Conservation (phyloP, 2,113 vertebrate species). For the Anseranas semipalmata region DNA sequence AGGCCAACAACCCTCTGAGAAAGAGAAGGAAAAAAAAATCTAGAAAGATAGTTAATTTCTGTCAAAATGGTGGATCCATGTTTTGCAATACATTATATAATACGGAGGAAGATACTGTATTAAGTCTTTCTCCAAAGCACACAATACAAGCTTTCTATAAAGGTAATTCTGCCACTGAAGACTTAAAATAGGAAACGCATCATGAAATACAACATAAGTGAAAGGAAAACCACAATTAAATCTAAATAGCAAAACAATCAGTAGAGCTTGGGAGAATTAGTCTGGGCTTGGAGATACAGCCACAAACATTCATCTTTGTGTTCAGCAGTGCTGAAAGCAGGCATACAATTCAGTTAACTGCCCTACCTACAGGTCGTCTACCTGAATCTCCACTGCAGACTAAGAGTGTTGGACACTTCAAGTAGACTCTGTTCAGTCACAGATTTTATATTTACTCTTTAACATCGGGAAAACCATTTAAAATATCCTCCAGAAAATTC, state of each 20-base stretch:
- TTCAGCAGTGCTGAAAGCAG: not conserved
- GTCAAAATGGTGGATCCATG: not conserved
- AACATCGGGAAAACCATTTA: not conserved
- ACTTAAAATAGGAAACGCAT: not conserved
- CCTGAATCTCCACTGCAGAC: not conserved
- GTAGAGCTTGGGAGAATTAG: not conserved
- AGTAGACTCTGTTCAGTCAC: not conserved
- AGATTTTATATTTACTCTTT: not conserved
- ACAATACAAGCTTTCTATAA: not conserved
- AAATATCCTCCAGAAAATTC: not conserved
- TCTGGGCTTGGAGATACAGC: not conserved
- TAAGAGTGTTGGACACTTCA: not conserved
- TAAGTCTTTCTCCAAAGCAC: not conserved
- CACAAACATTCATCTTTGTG: not conserved
- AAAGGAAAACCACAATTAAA: not conserved
- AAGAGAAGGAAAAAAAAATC: accelerated
- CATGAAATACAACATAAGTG: not conserved
- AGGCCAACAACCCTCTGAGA: not conserved
- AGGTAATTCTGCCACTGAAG: not conserved
- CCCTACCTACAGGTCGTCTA: not conserved
- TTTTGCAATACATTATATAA: not conserved
- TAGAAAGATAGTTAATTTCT: not conserved
- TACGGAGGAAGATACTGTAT: not conserved
- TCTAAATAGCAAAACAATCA: not conserved
- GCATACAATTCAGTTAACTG: not conserved